phyloP scores from a whole-genome alignment of 1,140 invertebrate species.

The Drosophila aff. region DNA sequence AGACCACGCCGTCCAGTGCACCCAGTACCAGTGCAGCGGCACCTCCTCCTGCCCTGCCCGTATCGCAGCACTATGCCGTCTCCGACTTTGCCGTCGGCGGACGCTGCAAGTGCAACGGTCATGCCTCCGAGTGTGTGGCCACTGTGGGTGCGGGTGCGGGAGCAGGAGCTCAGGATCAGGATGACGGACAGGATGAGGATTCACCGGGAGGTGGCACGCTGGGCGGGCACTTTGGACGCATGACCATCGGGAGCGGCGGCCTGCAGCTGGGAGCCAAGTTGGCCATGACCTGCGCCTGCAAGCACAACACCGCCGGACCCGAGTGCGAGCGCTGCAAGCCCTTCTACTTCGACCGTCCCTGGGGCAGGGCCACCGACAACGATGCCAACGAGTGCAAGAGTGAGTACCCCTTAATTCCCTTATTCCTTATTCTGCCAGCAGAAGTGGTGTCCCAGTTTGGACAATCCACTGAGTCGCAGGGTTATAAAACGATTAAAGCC shows the following conservation, averaged over 20 bases:
- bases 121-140: conserved; percentile 93
- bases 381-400: conserved; percentile 99
- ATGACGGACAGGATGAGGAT: conserved; percentile 86
- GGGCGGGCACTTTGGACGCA: conserved; percentile 59
- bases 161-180: conserved; percentile 30
- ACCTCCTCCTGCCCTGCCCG: conserved; percentile 73
- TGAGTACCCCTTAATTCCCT: conserved; percentile 85
- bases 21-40: conserved; percentile 39
- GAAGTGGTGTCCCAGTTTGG: not conserved
- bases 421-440: not conserved
- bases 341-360: conserved; percentile 99
- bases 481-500: not conserved
- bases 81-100: conserved; percentile 99
- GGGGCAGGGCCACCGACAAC: conserved; percentile 97
- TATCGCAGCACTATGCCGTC: conserved; percentile 93
- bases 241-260: conserved; percentile 52
- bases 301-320: conserved; percentile 98
- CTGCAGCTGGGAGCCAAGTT: conserved; percentile 76
- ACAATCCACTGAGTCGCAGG: not conserved
- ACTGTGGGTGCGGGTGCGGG: conserved; percentile 20
- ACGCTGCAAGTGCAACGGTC: conserved; percentile 99
- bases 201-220: conserved; percentile 20
- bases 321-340: conserved; percentile 99
- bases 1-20: conserved; percentile 4
- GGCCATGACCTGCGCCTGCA: conserved; percentile 96